These are phyloP conservation scores for Vollenhovia emeryi DNA, from an alignment of 1,140 invertebrate genomes.

Conservation along the genomic window DNA sequence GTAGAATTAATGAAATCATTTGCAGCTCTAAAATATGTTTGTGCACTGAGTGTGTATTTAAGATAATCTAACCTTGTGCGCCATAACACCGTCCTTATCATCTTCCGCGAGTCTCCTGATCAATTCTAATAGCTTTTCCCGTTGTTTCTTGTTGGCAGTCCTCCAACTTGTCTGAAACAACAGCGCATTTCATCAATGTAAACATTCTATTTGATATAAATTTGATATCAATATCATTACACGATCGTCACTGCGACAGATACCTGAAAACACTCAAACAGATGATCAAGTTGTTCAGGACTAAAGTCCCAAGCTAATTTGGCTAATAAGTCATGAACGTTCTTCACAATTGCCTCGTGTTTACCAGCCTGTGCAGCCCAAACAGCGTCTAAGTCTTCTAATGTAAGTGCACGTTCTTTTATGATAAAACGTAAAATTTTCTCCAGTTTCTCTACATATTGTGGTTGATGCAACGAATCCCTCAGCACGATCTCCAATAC, in stretches of 20 bases:
- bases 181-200: conserved; percentile 27
- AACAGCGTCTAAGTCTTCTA: conserved; percentile 96
- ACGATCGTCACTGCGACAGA: background rate
- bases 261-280: conserved; percentile 99
- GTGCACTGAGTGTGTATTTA: background rate
- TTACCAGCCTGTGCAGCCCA: conserved; percentile 98
- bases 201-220: background rate
- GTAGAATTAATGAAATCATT: conserved; percentile 45
- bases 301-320: conserved; percentile 99
- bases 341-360: conserved; percentile 98
- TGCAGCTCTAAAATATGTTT: background rate
- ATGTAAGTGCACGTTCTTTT: conserved; percentile 96
- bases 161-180: conserved; percentile 94
- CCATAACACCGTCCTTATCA: conserved; percentile 99
- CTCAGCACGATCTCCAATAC: conserved; percentile 97
- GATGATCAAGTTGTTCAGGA: conserved; percentile 97
- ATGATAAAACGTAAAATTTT: conserved; percentile 99
- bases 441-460: conserved; percentile 99
- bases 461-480: conserved; percentile 98
- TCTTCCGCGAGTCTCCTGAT: conserved; percentile 98
- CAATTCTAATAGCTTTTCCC: conserved; percentile 97
- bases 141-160: conserved; percentile 97
- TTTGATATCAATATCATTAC: background rate
- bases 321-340: conserved; percentile 97
- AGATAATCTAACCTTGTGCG: conserved; percentile 91